Conservation (phyloP, 2,113 vertebrate species). For the Pseudorhombus dupliciocellatus region DNA sequence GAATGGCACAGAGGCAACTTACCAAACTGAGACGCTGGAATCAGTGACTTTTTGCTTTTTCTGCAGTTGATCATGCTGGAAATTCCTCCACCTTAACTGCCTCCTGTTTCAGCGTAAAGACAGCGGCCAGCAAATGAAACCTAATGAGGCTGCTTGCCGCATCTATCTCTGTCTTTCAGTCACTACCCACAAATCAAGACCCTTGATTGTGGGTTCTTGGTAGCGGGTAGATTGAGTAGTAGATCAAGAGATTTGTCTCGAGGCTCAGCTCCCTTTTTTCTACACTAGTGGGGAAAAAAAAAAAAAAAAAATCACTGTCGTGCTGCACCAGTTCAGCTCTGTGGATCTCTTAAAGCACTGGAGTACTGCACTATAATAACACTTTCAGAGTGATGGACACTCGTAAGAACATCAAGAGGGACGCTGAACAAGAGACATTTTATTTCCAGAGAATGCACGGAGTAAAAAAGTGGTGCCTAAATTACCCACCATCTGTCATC, state of each 20-base stretch:
- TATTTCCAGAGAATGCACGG: not conserved
- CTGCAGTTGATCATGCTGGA: not conserved
- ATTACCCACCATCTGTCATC: not conserved
- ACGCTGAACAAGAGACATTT: not conserved
- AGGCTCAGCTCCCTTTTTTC: not conserved
- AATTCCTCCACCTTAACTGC: constrained; percentile 15
- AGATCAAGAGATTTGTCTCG: not conserved
- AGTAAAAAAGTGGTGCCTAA: not conserved
- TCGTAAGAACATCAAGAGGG: not conserved
- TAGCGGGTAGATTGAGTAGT: not conserved
- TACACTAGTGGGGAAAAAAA: not conserved
- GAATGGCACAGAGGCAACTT: too few species aligned
- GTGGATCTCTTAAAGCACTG: not conserved
- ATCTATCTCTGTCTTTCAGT: not conserved
- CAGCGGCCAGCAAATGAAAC: not conserved
- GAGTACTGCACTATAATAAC: not conserved
- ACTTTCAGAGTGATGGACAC: not conserved
- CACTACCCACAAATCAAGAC: not conserved
- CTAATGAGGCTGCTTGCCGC: not conserved
- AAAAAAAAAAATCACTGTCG: not conserved
- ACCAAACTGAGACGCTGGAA: not conserved
- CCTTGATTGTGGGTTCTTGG: not conserved
- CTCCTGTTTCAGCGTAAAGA: too few species aligned
- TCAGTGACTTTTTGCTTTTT: not conserved
- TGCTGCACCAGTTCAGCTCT: not conserved